A percentile compares a stretch with the other conserved stretches of the same genome.
phyloP scores from a whole-genome alignment of 2,113 vertebrate genomes.

The Pangasianodon gigas region DNA sequence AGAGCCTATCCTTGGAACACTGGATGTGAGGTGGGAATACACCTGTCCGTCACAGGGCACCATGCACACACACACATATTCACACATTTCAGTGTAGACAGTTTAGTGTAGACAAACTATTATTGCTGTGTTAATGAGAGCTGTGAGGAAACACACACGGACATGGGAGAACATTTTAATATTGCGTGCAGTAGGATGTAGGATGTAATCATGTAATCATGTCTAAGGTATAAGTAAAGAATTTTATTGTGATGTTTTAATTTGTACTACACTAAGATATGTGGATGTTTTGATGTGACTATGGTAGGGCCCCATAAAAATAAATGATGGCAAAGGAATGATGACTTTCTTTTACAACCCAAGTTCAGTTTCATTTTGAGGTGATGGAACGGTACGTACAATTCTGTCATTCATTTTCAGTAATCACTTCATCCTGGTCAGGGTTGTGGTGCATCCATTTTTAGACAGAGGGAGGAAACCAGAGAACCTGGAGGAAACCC shows the following conservation, averaged over 20 bases:
- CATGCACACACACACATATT: neutral
- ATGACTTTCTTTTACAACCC: too few species aligned
- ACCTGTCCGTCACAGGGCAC: neutral
- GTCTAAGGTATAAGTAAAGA: too few species aligned
- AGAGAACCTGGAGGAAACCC: neutral
- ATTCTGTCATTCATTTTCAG: neutral
- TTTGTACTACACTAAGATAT: too few species aligned
- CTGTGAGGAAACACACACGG: too few species aligned
- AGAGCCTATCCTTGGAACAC: neutral
- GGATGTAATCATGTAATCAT: too few species aligned
- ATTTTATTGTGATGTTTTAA: too few species aligned
- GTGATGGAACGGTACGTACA: neutral
- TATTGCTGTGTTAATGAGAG: neutral
- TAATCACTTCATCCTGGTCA: neutral
- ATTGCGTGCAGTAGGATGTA: too few species aligned
- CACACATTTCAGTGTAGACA: neutral
- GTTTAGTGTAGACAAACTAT: neutral
- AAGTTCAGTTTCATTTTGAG: too few species aligned
- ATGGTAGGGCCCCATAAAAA: too few species aligned
- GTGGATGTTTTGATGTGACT: too few species aligned
- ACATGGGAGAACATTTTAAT: too few species aligned
- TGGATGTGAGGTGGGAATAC: neutral
- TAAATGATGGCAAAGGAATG: too few species aligned
- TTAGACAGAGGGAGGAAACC: neutral
- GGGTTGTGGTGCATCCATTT: neutral